phyloP scores from a whole-genome alignment of 2,113 vertebrate genomes.

The Corythornis madagascariensis region DNA sequence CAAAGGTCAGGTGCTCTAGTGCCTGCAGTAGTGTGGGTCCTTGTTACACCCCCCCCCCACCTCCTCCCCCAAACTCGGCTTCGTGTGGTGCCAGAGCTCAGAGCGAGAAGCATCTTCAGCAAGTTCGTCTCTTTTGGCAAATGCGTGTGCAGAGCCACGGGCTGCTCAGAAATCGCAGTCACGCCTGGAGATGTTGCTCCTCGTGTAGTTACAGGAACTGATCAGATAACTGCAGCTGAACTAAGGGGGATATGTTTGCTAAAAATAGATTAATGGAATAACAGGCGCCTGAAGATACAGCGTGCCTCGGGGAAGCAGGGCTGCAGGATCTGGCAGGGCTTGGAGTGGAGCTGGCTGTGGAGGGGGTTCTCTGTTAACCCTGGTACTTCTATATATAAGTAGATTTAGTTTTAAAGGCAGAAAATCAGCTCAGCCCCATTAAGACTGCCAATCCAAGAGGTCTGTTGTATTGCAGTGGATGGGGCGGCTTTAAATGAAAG shows the following conservation, averaged over 20 bases:
- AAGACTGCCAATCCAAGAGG: neutral
- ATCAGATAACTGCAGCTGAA: conserved; percentile 58
- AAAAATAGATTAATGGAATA: conserved; percentile 58
- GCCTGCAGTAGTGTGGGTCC: neutral
- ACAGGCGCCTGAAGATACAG: neutral
- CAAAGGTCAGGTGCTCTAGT: neutral
- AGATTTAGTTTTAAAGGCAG: neutral
- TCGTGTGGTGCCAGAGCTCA: accelerated
- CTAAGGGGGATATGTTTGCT: conserved; percentile 26
- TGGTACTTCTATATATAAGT: neutral
- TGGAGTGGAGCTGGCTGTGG: neutral
- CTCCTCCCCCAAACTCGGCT: neutral
- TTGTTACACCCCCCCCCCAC: accelerated
- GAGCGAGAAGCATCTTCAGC: neutral
- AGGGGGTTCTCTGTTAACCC: neutral
- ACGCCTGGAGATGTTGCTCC: conserved; percentile 54
- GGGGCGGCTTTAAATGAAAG: neutral
- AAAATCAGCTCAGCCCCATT: neutral
- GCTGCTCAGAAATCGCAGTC: conserved; percentile 34
- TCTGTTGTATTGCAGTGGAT: accelerated
- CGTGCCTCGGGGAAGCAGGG: neutral
- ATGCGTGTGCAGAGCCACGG: neutral
- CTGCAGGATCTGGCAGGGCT: neutral
- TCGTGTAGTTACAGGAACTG: conserved; percentile 40
- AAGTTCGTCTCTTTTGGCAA: neutral